Conservation (phyloP, 2,888 invertebrate genomes). For the Creontiades dilutus region DNA sequence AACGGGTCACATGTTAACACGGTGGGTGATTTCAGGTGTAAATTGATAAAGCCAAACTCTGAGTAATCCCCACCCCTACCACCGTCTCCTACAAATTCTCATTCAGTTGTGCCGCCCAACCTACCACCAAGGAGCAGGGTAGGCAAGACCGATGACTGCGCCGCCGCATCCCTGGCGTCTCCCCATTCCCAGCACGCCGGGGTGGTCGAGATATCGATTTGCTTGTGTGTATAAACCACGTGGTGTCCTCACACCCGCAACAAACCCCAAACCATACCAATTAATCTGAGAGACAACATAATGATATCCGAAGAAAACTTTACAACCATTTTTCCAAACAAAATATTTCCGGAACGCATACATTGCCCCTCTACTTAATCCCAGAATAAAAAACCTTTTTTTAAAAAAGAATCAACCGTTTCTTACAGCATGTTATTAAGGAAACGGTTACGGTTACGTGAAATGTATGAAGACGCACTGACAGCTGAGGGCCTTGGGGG, state of each 20-base stretch:
- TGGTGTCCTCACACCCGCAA: neutral
- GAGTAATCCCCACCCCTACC: neutral
- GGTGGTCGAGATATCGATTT: constrained; percentile 39
- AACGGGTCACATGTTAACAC: neutral
- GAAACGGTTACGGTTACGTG: too few species aligned
- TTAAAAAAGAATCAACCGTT: too few species aligned
- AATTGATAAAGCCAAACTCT: neutral
- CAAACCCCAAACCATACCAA: neutral
- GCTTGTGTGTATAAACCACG: constrained; percentile 59
- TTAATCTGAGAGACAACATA: too few species aligned
- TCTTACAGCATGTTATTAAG: too few species aligned
- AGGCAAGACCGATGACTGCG: neutral
- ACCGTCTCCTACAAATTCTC: neutral
- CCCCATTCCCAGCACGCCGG: neutral
- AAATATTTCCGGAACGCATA: too few species aligned
- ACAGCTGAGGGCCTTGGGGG: too few species aligned
- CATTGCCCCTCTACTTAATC: too few species aligned
- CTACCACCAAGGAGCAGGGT: neutral
- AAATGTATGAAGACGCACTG: too few species aligned
- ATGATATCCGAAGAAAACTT: too few species aligned
- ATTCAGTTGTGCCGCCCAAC: neutral
- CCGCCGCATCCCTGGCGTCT: constrained; percentile 4
- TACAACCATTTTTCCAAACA: too few species aligned
- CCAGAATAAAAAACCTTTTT: too few species aligned
- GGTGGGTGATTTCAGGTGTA: neutral